Evolutionary conservation across 2,113 vertebrate species (phyloP), one percentile per base, ranked within the genome.

Genomic region (Sebastes schlegelii): DNA sequence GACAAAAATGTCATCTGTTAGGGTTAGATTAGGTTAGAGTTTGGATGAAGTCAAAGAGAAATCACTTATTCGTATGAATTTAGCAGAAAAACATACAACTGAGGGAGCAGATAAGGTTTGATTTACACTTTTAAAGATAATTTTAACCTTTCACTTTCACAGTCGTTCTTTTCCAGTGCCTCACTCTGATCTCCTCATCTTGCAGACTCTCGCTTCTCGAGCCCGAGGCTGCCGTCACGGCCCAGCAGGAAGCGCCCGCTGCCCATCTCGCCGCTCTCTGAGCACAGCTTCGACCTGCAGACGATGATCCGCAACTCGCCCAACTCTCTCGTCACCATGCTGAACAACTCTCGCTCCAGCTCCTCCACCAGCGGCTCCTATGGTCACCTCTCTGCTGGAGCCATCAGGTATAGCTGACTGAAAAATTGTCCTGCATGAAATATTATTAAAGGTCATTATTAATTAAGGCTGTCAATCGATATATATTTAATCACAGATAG

Each of bases 221-320:
- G 98, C 88, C 98, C 98, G 0, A 95, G 98, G 90, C 86, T 99
- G 80, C 95, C 97, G 64, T 94, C 96, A 0, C 95, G 98, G 87
- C 97, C 97, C 19, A 98, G 96, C 91, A 96, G 98, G 87, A 99
- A 99, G 90, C 96, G 98, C 0, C 97, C 98, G 0, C 92, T 99
- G 91, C 97, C 98, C 91, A 97, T 97, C 91, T 99, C 98, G 1
- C 98, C 98, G 1, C 95, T 98, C 51, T 99, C 98, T 0, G 98
- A 99, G 88, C 97, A 97, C 94, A 98, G 97, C 94, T 99, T 99
- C 81, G 98, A 99, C 96, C 96, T 99, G 92, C 98, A 99, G 95
- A 97, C 97, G 87, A 98, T 99, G 97, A 99, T 99, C 88, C 95
- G 98, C 85, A 99, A 97, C 51, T 99, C 98, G 46, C 98, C 98